These are phyloP conservation scores for Isichthys henryi DNA, from an alignment of 2,113 vertebrate genomes.

Conservation along the genomic window DNA sequence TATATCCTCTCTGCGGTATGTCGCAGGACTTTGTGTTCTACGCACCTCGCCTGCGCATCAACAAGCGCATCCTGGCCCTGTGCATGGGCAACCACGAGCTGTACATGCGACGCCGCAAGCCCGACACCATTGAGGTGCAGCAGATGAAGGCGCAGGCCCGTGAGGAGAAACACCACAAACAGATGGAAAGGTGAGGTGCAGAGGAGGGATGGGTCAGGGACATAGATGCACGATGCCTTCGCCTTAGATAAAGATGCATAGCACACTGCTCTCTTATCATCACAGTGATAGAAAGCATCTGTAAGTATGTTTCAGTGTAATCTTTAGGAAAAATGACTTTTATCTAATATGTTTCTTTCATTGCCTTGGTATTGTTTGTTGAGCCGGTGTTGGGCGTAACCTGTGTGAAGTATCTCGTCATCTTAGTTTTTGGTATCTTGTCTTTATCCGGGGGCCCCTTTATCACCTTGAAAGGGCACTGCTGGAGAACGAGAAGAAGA, in stretches of 20 bases:
- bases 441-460: not conserved
- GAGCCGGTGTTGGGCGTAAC: not conserved
- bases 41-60: constrained; percentile 88
- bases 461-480: constrained; percentile 66
- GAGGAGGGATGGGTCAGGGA: not conserved
- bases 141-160: constrained; percentile 98
- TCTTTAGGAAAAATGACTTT: not conserved
- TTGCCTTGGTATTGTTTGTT: not conserved
- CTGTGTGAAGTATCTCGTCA: not conserved
- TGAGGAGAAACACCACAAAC: constrained; percentile 92
- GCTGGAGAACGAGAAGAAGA: constrained; percentile 94
- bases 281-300: not conserved
- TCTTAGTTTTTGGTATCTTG: not conserved
- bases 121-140: constrained; percentile 96
- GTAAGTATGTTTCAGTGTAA: not conserved
- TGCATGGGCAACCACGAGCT: constrained; percentile 99
- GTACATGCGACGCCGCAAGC: constrained; percentile 94
- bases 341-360: not conserved
- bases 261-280: not conserved
- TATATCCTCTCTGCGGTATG: not conserved
- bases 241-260: not conserved
- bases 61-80: constrained; percentile 92
- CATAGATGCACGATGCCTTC: not conserved
- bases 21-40: constrained; percentile 93
- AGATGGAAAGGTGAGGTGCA: constrained; percentile 75